These are phyloP conservation scores for Rutpela maculata DNA, from an alignment of 2,888 invertebrate species.

Conservation along the genomic window DNA sequence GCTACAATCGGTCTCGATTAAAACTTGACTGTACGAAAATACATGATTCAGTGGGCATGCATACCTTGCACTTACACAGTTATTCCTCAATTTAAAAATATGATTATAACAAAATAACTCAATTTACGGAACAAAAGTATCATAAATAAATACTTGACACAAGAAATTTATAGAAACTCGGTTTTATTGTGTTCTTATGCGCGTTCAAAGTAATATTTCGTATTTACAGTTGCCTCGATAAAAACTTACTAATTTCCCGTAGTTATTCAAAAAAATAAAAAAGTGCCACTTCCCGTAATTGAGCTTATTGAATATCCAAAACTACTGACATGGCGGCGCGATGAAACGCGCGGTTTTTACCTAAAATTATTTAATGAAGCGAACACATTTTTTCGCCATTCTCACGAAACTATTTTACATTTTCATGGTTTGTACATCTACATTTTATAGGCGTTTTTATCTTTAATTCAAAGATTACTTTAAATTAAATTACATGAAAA, in stretches of 20 bases:
- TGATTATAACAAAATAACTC: not conserved
- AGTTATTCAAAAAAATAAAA: constrained; percentile 15
- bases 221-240: constrained; percentile 17
- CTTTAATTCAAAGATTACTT: constrained; percentile 57
- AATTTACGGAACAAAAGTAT: not conserved
- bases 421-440: constrained; percentile 60
- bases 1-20: too few species aligned
- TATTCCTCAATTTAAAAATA: not conserved
- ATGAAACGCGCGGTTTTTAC: constrained; percentile 8
- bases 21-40: not conserved
- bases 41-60: not conserved
- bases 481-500: constrained; percentile 54
- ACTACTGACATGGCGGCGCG: not conserved
- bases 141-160: not conserved
- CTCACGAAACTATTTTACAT: constrained; percentile 60
- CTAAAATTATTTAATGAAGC: constrained; percentile 60
- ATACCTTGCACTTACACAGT: not conserved
- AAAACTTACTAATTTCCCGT: constrained; percentile 9
- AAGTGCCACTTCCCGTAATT: constrained; percentile 13
- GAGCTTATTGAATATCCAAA: constrained; percentile 7
- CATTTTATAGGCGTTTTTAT: constrained; percentile 57
- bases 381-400: constrained; percentile 54
- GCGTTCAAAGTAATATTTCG: not conserved
- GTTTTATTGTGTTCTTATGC: not conserved
- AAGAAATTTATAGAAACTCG: constrained; percentile 1